These are phyloP conservation scores for Pristiophorus japonicus DNA, from an alignment of 2,113 vertebrate species.

Conservation along the genomic window DNA sequence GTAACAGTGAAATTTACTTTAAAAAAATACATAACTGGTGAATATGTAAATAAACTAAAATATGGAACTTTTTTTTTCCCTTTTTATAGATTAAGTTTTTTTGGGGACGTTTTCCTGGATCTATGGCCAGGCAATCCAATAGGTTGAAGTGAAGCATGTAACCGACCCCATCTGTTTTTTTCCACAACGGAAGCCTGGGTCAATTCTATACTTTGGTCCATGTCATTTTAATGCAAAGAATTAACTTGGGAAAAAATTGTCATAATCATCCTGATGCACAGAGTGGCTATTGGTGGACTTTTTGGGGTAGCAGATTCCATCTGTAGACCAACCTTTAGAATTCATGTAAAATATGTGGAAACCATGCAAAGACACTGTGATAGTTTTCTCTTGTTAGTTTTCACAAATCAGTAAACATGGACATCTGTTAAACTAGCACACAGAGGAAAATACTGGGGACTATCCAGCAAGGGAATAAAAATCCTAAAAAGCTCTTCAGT, in stretches of 20 bases:
- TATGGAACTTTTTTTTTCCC: not conserved
- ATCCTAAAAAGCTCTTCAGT: not conserved
- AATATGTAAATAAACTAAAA: not conserved
- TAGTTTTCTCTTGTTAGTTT: not conserved
- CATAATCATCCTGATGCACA: not conserved
- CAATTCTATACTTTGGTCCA: not conserved
- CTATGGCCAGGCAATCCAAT: not conserved
- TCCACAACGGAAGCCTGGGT: not conserved
- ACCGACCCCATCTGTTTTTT: not conserved
- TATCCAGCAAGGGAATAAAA: not conserved
- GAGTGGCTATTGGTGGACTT: not conserved
- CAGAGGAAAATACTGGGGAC: not conserved
- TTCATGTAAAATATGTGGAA: not conserved
- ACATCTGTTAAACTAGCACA: not conserved
- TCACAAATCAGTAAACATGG: not conserved
- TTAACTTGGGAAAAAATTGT: not conserved
- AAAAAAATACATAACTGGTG: not conserved
- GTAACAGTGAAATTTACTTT: not conserved
- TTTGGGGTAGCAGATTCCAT: not conserved
- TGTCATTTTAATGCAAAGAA: not conserved
- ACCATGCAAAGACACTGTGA: not conserved
- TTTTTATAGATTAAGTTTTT: not conserved
- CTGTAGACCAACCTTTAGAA: not conserved
- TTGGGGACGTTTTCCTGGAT: not conserved
- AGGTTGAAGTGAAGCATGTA: not conserved